phyloP scores from a whole-genome alignment of 2,113 vertebrate genomes.

The Semnornis frantzii region DNA sequence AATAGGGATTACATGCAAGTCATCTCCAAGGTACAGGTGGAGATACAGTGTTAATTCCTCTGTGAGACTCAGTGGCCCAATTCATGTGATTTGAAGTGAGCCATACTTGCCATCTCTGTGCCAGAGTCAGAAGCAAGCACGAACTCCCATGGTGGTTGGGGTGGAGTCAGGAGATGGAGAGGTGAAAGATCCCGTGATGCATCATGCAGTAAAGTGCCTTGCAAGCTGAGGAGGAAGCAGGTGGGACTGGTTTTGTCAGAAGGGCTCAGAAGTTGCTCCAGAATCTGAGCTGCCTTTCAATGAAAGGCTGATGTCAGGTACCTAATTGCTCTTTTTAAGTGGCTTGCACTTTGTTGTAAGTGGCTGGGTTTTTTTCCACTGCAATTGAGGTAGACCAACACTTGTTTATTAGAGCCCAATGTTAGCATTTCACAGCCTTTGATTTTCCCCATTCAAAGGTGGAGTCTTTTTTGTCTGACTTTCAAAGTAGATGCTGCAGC shows the following conservation, averaged over 20 bases:
- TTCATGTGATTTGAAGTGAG: not conserved
- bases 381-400: not conserved
- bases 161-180: not conserved
- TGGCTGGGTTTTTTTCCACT: not conserved
- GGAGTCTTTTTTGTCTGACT: not conserved
- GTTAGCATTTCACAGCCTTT: not conserved
- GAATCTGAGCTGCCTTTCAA: not conserved
- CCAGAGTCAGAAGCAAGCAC: not conserved
- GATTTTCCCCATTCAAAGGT: not conserved
- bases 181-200: not conserved
- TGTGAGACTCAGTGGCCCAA: not conserved
- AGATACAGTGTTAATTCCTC: not conserved
- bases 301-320: not conserved
- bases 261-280: not conserved
- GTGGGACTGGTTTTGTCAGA: constrained; percentile 23
- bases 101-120: rapidly evolving
- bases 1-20: not conserved
- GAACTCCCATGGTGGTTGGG: not conserved
- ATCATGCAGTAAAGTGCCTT: not conserved
- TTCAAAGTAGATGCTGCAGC: not conserved
- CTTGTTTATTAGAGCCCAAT: not conserved
- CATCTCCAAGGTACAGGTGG: not conserved
- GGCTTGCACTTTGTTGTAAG: not conserved
- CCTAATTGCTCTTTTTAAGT: not conserved
- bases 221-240: not conserved